phyloP scores from a whole-genome alignment of 1,140 invertebrate genomes.

The Platorchestia sp. region DNA sequence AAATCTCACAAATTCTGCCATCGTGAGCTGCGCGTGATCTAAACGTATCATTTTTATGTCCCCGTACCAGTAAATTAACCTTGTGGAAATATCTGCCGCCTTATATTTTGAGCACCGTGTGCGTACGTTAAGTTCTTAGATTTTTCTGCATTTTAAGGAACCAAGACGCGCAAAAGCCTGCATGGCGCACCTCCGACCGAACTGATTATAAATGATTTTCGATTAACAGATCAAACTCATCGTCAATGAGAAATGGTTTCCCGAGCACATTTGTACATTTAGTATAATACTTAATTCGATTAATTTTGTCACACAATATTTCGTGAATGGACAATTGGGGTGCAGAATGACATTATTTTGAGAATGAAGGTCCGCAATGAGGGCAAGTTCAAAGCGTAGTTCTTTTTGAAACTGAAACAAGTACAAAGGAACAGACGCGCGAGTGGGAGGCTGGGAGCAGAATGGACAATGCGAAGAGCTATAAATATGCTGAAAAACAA shows the following conservation, averaged over 20 bases:
- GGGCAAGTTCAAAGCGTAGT: not conserved
- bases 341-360: not conserved
- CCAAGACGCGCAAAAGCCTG: not conserved
- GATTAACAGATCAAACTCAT: too few species aligned
- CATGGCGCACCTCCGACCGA: not conserved
- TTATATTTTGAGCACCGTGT: not conserved
- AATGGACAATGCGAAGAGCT: not conserved
- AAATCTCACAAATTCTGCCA: not conserved
- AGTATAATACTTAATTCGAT: too few species aligned
- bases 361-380: not conserved
- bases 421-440: too few species aligned
- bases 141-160: not conserved
- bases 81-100: not conserved
- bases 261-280: too few species aligned
- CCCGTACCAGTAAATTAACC: not conserved
- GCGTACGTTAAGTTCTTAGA: not conserved
- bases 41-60: not conserved
- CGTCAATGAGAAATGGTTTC: too few species aligned
- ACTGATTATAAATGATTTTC: too few species aligned
- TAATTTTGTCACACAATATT: too few species aligned
- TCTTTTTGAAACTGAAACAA: not conserved
- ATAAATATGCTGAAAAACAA: not conserved
- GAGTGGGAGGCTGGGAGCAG: not conserved
- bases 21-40: not conserved
- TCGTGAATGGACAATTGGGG: too few species aligned